phyloP scores from a whole-genome alignment of 2,113 vertebrate species.

The Syngnathus typhle region DNA sequence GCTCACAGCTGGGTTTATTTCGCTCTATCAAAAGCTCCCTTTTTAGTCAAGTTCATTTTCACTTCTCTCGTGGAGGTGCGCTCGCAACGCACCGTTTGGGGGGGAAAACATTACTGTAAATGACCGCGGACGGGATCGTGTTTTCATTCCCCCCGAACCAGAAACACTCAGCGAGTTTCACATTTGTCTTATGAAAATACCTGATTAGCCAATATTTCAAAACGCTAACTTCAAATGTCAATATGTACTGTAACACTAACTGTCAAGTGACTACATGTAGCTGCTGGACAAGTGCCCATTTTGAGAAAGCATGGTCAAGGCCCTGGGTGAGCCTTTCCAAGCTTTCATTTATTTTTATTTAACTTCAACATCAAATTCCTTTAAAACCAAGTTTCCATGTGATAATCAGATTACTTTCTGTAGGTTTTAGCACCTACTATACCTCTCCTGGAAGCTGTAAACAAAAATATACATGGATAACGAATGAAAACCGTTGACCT shows the following conservation, averaged over 20 bases:
- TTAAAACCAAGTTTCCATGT: conserved; percentile 28
- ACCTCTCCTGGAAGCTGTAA: conserved; percentile 25
- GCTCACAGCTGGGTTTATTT: conserved; percentile 70
- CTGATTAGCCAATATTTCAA: conserved; percentile 57
- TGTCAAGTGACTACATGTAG: conserved; percentile 59
- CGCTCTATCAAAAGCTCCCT: conserved; percentile 71
- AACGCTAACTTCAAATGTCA: conserved; percentile 60
- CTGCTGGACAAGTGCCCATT: conserved; percentile 60
- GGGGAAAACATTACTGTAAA: conserved; percentile 64
- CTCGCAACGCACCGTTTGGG: conserved; percentile 32
- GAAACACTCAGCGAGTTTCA: conserved; percentile 50
- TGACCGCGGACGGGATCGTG: conserved; percentile 32
- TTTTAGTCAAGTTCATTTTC: conserved; percentile 61
- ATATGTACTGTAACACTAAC: conserved; percentile 65
- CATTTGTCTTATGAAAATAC: conserved; percentile 62
- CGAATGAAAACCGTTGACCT: not conserved
- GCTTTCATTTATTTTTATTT: conserved; percentile 41
- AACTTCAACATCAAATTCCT: conserved; percentile 41
- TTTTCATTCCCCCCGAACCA: conserved; percentile 53
- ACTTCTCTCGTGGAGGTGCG: conserved; percentile 26
- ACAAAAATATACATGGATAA: conserved; percentile 8
- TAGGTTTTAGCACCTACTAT: conserved; percentile 33
- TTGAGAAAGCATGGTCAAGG: conserved; percentile 47
- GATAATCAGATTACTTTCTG: conserved; percentile 45
- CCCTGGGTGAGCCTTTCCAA: conserved; percentile 40